phyloP scores from a whole-genome alignment of 2,888 invertebrate species.

The Synanthedon formicaeformis region DNA sequence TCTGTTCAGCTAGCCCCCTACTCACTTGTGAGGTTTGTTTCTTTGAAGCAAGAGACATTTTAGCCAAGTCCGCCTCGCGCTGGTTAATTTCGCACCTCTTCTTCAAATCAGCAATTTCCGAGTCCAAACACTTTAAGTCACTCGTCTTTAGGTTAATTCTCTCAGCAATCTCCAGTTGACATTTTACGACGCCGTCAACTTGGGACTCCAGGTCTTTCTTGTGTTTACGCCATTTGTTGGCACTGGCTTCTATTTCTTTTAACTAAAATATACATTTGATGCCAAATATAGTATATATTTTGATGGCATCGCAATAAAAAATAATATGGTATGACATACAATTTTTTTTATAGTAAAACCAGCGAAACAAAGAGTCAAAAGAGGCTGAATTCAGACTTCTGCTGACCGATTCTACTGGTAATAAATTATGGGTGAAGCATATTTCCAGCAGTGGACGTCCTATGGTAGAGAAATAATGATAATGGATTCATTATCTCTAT shows the following conservation, averaged over 20 bases:
- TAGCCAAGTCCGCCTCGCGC: slow-evolving; percentile 22
- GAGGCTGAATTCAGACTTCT: too few relatives aligned
- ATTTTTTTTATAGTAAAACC: slow-evolving; percentile 1
- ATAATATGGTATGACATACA: background rate
- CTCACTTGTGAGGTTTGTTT: slow-evolving; percentile 40
- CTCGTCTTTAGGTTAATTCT: slow-evolving; percentile 38
- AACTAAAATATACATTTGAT: slow-evolving; percentile 21
- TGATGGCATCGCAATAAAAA: too few relatives aligned
- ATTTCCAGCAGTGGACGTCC: too few relatives aligned
- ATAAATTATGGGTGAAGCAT: too few relatives aligned
- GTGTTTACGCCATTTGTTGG: slow-evolving; percentile 44
- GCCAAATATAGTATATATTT: background rate
- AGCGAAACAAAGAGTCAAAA: too few relatives aligned
- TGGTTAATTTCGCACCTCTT: slow-evolving; percentile 31
- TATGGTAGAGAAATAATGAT: too few relatives aligned
- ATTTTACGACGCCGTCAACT: slow-evolving; percentile 28
- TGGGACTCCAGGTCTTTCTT: slow-evolving; percentile 45
- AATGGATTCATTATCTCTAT: too few relatives aligned
- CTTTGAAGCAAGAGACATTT: slow-evolving; percentile 21
- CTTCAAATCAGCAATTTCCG: slow-evolving; percentile 32
- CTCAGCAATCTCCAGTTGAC: slow-evolving; percentile 30
- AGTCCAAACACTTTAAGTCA: slow-evolving; percentile 34
- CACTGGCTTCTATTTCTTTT: slow-evolving; percentile 33
- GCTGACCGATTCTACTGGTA: too few relatives aligned
- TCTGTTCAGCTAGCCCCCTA: too few relatives aligned